Base-by-base conservation (phyloP, 2,888 invertebrate genomes). In the Coelogynopora nodosa region DNA sequence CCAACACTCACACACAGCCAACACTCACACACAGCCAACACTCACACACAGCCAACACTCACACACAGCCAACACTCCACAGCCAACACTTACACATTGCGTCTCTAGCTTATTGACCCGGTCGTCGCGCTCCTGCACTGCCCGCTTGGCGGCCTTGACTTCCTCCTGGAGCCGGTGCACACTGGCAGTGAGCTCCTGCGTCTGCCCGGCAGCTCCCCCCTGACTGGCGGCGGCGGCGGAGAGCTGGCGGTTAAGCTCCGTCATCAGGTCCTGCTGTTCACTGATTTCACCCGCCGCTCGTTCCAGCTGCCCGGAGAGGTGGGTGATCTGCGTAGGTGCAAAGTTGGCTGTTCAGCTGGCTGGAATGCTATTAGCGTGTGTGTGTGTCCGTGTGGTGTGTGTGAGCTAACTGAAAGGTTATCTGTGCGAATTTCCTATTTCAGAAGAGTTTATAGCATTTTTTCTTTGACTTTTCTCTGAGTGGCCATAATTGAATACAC, bases 61-160 rank as follows among this genome's bases (percentile, higher is more conserved):
- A 49, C 49, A 5, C 5, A 18, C 5, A 49, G 5, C 5, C 49
- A 49, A 10, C 5, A 49, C 49, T 10, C 18, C 49, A 5, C 18
- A 18, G 5, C 49, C 18, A 18, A 5, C 18, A 86, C 86, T 10
- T 67, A 86, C 86, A 31, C 87, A 87, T 80, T 87, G 87, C 0
- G 86, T 87, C 87, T 87, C 87, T 10, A 87, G 87, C 28, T 81
- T 82, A 27, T 87, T 67, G 26, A 87, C 74, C 0, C 87, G 18
- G 1, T 87, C 67, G 82, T 81, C 86, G 23, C 81, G 67, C 28
- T 87, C 87, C 67, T 87, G 82, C 0, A 87, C 31, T 28, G 1
- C 30, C 30, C 67, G 30, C 28, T 86, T 86, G 5, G 86, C 67
- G 0, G 10, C 29, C 28, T 13, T 84, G 5, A 86, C 28, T 28